Conservation (phyloP, 2,888 invertebrate species). For the Netelia fuscicornis region DNA sequence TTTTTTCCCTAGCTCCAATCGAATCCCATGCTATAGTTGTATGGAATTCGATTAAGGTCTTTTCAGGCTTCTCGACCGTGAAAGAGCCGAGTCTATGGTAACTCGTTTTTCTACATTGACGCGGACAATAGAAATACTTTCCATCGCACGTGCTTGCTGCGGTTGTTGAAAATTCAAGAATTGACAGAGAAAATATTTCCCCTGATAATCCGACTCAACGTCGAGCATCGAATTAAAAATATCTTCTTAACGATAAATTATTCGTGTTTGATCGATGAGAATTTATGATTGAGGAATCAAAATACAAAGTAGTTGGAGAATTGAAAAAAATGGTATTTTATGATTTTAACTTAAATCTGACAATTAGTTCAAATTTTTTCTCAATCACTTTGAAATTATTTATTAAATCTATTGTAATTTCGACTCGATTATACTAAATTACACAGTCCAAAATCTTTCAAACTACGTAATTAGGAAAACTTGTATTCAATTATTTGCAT, state of each 20-base stretch:
- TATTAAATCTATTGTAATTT: too few relatives aligned
- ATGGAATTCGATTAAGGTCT: slow-evolving; percentile 63
- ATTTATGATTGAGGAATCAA: too few relatives aligned
- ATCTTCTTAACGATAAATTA: too few relatives aligned
- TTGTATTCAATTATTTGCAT: too few relatives aligned
- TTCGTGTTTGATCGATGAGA: too few relatives aligned
- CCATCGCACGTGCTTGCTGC: neutral
- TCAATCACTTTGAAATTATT: too few relatives aligned
- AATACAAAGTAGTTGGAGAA: neutral
- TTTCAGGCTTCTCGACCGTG: slow-evolving; percentile 41
- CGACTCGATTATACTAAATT: too few relatives aligned
- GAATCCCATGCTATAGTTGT: slow-evolving; percentile 49
- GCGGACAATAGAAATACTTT: slow-evolving; percentile 55
- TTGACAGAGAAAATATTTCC: slow-evolving; percentile 1
- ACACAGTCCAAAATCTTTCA: too few relatives aligned
- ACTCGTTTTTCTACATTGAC: slow-evolving; percentile 45
- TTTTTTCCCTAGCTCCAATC: slow-evolving; percentile 23
- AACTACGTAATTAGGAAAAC: too few relatives aligned
- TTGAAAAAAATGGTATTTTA: neutral
- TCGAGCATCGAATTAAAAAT: too few relatives aligned
- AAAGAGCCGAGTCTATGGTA: slow-evolving; percentile 40
- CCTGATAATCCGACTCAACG: too few relatives aligned
- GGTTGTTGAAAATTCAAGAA: slow-evolving; percentile 22
- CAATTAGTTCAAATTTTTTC: too few relatives aligned
- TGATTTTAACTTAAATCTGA: neutral